phyloP scores from a whole-genome alignment of 2,888 invertebrate genomes.

The Pollenia griseotomentosa region DNA sequence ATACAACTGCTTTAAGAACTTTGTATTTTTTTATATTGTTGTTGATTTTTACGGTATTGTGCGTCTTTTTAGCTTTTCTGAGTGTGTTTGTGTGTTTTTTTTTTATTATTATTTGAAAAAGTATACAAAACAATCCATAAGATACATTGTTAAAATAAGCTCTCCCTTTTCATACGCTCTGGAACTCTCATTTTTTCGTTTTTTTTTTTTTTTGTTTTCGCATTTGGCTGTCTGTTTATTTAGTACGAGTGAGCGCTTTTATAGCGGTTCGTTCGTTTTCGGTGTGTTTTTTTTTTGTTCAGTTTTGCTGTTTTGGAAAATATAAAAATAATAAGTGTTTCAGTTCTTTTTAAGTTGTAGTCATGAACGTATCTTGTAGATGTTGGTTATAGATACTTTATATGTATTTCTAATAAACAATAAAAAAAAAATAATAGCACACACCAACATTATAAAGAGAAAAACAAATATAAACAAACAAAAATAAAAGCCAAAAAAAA shows the following conservation, averaged over 20 bases:
- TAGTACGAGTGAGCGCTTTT: constrained; percentile 35
- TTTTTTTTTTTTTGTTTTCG: constrained; percentile 41
- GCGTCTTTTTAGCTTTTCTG: constrained; percentile 31
- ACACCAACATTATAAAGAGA: constrained; percentile 10
- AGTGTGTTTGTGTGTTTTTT: not conserved
- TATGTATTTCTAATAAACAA: not conserved
- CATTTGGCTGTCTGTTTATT: constrained; percentile 40
- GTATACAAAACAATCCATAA: constrained; percentile 12
- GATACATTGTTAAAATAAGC: constrained; percentile 30
- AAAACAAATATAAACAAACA: constrained; percentile 51
- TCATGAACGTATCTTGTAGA: constrained; percentile 70
- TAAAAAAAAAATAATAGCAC: constrained; percentile 13
- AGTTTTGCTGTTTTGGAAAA: constrained; percentile 65
- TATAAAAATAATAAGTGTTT: constrained; percentile 65
- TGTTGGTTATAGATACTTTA: constrained; percentile 27
- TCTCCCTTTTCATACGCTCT: constrained; percentile 55
- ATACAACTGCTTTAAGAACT: not conserved
- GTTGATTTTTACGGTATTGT: constrained; percentile 32
- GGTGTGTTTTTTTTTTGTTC: constrained; percentile 51
- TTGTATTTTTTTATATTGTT: not conserved
- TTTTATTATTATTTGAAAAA: not conserved
- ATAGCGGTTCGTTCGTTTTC: constrained; percentile 43
- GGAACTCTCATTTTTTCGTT: constrained; percentile 53
- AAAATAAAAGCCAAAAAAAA: constrained; percentile 8
- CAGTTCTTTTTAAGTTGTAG: constrained; percentile 74